These are phyloP conservation scores for Mythimna loreyi DNA, from an alignment of 2,888 invertebrate genomes.

Conservation along the genomic window DNA sequence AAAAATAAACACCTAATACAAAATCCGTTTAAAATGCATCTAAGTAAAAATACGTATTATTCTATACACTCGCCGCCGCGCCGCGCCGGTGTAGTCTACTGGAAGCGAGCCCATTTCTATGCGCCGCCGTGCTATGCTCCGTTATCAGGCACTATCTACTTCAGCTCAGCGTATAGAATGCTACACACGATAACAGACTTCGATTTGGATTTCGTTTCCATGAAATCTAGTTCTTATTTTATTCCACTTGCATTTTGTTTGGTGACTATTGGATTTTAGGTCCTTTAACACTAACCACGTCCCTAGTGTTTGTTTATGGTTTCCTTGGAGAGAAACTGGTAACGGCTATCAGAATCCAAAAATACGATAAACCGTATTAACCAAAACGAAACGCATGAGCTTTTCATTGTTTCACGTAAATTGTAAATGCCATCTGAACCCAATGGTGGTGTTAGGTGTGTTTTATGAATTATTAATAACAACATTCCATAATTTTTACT, in stretches of 20 bases:
- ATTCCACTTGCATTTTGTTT: constrained; percentile 35
- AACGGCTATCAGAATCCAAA: background rate
- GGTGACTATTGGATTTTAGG: constrained; percentile 3
- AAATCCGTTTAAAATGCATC: constrained; percentile 64
- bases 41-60: constrained; percentile 64
- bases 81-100: constrained; percentile 54
- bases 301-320: background rate
- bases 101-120: constrained; percentile 68
- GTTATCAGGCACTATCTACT: constrained; percentile 65
- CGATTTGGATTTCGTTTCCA: constrained; percentile 57
- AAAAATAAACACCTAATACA: constrained; percentile 60
- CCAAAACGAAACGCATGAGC: no score
- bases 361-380: no score
- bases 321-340: background rate
- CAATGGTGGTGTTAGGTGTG: no score
- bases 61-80: constrained; percentile 48
- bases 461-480: no score
- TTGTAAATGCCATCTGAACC: no score
- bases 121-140: constrained; percentile 54
- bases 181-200: constrained; percentile 61
- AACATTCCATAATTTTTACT: no score
- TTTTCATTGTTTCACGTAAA: no score
- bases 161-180: constrained; percentile 56
- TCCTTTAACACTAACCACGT: constrained; percentile 11
- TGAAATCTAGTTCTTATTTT: constrained; percentile 55